Conservation (phyloP, 2,797 vertebrate genomes). For the Jordanella pulchra region DNA sequence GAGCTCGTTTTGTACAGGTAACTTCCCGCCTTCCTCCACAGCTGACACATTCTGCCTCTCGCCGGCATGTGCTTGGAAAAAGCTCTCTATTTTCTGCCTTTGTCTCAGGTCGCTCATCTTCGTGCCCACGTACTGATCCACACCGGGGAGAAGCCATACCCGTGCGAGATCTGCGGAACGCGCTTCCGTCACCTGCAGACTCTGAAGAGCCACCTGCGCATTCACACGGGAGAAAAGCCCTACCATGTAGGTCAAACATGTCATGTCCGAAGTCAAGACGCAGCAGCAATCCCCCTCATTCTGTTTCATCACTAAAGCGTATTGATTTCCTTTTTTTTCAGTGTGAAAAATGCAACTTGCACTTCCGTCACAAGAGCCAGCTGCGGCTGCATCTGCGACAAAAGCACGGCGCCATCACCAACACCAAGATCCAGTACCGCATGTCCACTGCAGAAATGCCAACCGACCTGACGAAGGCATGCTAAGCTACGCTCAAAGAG, state of each 20-base stretch:
- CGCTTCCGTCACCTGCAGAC: constrained; percentile 98
- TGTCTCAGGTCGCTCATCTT: constrained; percentile 92
- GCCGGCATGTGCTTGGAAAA: not conserved
- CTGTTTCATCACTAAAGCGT: not conserved
- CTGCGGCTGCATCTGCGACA: constrained; percentile 95
- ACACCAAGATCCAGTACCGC: constrained; percentile 98
- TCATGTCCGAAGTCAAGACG: too few relatives aligned
- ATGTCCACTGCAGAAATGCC: constrained; percentile 86
- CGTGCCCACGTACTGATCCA: constrained; percentile 97
- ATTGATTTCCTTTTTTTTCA: constrained; percentile 52
- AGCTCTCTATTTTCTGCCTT: not conserved
- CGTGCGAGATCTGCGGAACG: constrained; percentile 97
- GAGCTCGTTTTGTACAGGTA: constrained; percentile 98
- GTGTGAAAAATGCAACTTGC: constrained; percentile 99
- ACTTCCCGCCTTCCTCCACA: not conserved
- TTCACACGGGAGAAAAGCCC: constrained; percentile 98
- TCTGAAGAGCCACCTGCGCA: constrained; percentile 97
- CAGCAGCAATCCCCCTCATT: too few relatives aligned
- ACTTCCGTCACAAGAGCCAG: constrained; percentile 99
- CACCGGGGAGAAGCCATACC: constrained; percentile 98
- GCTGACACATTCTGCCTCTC: not conserved
- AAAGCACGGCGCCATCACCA: constrained; percentile 99
- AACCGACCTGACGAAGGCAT: constrained; percentile 89
- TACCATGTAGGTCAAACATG: constrained; percentile 88
- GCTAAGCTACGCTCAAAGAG: constrained; percentile 84